These are phyloP conservation scores for Crossoptilon crossoptilon DNA, from an alignment of 2,797 vertebrate genomes.

Conservation along the genomic window DNA sequence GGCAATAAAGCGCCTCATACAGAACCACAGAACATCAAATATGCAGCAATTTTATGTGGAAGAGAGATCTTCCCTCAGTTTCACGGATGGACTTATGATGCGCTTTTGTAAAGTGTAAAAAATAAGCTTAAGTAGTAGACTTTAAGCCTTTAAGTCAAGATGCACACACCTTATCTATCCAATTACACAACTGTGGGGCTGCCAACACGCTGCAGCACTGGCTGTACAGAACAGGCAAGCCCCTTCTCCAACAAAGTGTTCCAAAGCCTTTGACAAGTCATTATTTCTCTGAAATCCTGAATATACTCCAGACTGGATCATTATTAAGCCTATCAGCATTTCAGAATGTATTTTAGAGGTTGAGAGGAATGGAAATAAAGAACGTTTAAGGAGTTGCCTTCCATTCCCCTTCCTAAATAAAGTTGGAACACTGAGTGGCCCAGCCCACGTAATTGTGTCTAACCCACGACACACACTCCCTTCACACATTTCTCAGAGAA, in stretches of 20 bases:
- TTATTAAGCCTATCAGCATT: background rate
- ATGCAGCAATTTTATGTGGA: background rate
- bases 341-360: background rate
- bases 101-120: background rate
- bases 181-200: background rate
- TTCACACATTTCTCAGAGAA: conserved; percentile 31
- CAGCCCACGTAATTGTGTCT: conserved; percentile 14
- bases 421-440: conserved; percentile 7
- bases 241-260: background rate
- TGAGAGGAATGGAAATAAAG: conserved; percentile 22
- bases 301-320: background rate
- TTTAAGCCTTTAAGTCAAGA: background rate
- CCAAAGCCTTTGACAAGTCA: background rate
- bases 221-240: background rate
- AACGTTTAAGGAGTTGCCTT: conserved; percentile 56
- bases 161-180: background rate
- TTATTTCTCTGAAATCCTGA: background rate
- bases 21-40: background rate
- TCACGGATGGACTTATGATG: background rate
- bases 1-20: background rate
- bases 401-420: conserved; percentile 42
- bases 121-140: background rate
- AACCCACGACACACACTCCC: background rate
- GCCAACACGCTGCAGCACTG: background rate
- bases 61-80: background rate